Conservation (phyloP, 2,797 vertebrate species). For the Pogonophryne albipinna region DNA sequence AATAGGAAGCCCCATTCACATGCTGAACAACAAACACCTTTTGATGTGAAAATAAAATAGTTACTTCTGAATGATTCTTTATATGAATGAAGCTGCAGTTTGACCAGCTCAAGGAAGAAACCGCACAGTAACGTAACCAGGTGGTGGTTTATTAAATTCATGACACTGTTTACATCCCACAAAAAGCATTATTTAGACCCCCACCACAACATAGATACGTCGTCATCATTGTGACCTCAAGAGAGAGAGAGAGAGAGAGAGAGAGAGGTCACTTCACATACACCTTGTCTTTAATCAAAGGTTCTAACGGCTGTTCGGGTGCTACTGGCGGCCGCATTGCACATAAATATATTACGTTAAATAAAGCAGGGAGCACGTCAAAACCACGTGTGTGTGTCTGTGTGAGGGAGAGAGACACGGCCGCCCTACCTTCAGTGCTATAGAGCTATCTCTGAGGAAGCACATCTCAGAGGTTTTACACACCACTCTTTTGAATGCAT, state of each 20-base stretch:
- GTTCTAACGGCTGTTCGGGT: conserved; percentile 28
- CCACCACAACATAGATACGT: conserved; percentile 41
- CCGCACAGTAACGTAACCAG: conserved; percentile 33
- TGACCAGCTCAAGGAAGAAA: conserved; percentile 8
- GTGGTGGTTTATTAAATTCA: conserved; percentile 66
- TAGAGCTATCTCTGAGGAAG: background rate
- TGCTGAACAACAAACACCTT: background rate
- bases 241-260: conserved; percentile 10
- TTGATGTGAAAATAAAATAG: background rate
- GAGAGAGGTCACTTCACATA: conserved; percentile 42
- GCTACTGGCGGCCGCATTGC: conserved; percentile 60
- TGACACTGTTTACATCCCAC: conserved; percentile 68
- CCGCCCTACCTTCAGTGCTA: background rate
- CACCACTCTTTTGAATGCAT: background rate
- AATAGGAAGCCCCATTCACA: background rate
- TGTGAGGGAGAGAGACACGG: background rate
- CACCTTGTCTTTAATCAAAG: conserved; percentile 36
- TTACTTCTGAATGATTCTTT: background rate
- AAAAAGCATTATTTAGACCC: conserved; percentile 49
- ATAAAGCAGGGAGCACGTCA: conserved; percentile 49
- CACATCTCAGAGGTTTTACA: background rate
- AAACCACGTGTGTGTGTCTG: background rate
- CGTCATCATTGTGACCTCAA: conserved; percentile 38
- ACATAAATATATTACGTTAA: conserved; percentile 76
- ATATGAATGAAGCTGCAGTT: background rate